Evolutionary conservation across 2,797 vertebrate species (phyloP).

Genomic region (Sparidentex hasta): DNA sequence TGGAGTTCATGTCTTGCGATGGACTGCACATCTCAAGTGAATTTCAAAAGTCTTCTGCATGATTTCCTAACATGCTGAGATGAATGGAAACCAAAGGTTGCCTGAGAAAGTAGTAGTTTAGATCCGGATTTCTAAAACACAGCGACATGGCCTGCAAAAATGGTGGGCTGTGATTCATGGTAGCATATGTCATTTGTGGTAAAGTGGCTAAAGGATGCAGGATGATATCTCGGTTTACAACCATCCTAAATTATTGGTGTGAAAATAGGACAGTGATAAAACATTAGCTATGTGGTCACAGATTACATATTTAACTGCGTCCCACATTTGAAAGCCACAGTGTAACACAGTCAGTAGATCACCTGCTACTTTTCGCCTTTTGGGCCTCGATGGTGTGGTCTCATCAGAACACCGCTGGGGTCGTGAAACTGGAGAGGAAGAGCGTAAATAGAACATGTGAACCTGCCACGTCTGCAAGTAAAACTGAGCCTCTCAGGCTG

Average conservation of each 20-base stretch:
- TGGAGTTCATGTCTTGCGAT: too few relatives aligned
- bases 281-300: not conserved
- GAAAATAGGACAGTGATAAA: not conserved
- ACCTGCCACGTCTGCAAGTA: not conserved
- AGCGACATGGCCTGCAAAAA: too few relatives aligned
- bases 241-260: not conserved
- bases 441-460: not conserved
- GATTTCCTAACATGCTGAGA: too few relatives aligned
- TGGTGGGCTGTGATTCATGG: too few relatives aligned
- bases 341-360: not conserved
- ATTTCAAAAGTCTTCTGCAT: too few relatives aligned
- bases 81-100: too few relatives aligned
- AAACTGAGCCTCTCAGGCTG: not conserved
- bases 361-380: constrained; percentile 64
- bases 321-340: not conserved
- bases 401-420: not conserved
- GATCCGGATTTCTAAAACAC: too few relatives aligned
- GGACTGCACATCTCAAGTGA: too few relatives aligned
- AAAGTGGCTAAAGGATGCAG: too few relatives aligned
- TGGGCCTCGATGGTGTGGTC: constrained; percentile 36
- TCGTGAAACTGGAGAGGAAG: constrained; percentile 23
- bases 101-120: too few relatives aligned
- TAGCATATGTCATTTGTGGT: too few relatives aligned
- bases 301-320: not conserved
- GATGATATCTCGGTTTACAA: too few relatives aligned